phyloP scores from a whole-genome alignment of 2,113 vertebrate species.

The Empidonax traillii region DNA sequence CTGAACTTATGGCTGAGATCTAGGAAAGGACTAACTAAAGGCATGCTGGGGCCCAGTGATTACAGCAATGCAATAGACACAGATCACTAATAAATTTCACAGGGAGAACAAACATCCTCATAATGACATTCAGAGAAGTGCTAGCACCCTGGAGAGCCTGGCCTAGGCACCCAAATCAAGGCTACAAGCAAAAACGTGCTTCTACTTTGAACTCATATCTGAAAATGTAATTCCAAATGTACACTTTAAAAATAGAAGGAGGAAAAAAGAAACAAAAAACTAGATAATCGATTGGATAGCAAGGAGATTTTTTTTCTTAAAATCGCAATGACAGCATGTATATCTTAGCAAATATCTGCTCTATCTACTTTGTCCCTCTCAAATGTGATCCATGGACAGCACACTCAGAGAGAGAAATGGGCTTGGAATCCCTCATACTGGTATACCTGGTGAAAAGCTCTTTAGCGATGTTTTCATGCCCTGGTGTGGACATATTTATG shows the following conservation, averaged over 20 bases:
- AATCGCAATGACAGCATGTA: background rate
- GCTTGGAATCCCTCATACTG: background rate
- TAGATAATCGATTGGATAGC: background rate
- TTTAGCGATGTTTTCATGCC: background rate
- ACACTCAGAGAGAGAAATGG: background rate
- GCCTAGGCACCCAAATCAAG: background rate
- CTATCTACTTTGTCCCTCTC: background rate
- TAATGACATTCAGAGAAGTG: background rate
- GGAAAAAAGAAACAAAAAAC: accelerated
- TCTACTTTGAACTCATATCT: background rate
- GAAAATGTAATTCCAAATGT: background rate
- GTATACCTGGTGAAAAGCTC: background rate
- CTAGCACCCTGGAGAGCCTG: background rate
- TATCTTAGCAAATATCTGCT: background rate
- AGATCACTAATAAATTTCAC: background rate
- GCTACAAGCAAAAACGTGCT: background rate
- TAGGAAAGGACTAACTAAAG: background rate
- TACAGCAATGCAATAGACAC: background rate
- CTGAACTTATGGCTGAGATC: background rate
- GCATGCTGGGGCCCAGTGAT: background rate
- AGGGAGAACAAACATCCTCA: background rate
- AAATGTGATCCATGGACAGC: background rate
- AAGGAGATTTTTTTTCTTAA: background rate
- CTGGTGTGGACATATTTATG: accelerated
- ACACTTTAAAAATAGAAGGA: background rate